Evolutionary conservation across 2,797 vertebrate genomes (phyloP), one percentile per base, ranked within the genome.

Genomic region (Enteromius thamalakanensis): DNA sequence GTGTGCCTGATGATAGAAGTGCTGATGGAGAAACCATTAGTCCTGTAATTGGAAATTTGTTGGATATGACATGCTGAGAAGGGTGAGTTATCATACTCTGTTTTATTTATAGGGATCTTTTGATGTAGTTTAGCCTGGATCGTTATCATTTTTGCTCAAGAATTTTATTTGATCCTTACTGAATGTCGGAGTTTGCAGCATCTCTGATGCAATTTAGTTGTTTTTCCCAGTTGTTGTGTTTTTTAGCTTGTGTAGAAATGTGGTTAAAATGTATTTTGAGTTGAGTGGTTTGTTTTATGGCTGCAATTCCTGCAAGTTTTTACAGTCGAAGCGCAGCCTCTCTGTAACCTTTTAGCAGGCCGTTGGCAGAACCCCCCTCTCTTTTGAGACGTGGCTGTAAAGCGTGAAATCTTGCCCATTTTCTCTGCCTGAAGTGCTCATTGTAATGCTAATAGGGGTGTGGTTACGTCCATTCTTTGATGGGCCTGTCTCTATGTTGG

Each of bases 61-160:
- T 37, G 78, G 88, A 82, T 72, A 58, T 76, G 79, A 83, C 86
- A 86, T 85, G 68, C 86, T 90, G 84, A 88, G 81, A 86, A 87
- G 83, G 91, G 91, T 93, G 90, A 93, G 91, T 42, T 79, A 80
- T 76, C 12, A 9, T 84, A 79, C 89, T 86, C 83, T 87, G 89
- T 85, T 92, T 89, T 91, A 87, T 90, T 91, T 88, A 85, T 19
- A 23, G 6, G 51, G 17, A 10, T 69, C 84, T 84, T 88, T 88
- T 90, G 87, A 91, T 91, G 92, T 89, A 85, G 82, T 89, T 82
- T 29, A 64, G 60, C 60, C 60, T 64, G 26, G 26, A 64, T 64
- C 14, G 15, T 64, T 64, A 64, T 64, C 14, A 8, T 64, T 64
- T 64, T 32, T 64, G 60, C 15, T 64, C 76, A 85, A 37, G 29